Conservation (phyloP, 2,113 vertebrate genomes). For the Petaurus breviceps region DNA sequence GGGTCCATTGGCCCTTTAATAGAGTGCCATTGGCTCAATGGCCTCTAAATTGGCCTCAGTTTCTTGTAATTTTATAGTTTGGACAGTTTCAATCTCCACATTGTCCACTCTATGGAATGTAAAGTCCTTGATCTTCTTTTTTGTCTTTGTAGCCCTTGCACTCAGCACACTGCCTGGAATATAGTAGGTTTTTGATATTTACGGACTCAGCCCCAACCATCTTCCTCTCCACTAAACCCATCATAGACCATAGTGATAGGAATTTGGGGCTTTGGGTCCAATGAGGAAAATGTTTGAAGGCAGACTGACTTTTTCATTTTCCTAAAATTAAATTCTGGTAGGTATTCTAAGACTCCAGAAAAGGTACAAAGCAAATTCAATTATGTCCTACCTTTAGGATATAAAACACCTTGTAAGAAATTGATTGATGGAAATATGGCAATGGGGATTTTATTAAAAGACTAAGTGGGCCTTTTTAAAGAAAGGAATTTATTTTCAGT, state of each 20-base stretch:
- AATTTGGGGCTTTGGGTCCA: background rate
- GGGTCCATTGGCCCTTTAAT: no score
- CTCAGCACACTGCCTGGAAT: background rate
- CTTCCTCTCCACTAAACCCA: background rate
- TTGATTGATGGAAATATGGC: background rate
- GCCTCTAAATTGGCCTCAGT: no score
- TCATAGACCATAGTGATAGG: background rate
- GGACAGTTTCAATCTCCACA: no score
- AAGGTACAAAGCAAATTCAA: background rate
- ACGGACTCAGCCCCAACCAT: background rate
- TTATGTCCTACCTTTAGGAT: background rate
- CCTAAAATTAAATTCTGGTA: background rate
- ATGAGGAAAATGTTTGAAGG: background rate
- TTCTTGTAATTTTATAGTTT: no score
- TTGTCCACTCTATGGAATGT: background rate
- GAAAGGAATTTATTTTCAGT: background rate
- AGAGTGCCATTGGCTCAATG: no score
- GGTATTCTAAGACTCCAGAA: background rate
- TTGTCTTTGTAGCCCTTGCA: background rate
- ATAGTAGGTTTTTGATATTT: background rate
- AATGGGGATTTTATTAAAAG: background rate
- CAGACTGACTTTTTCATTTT: background rate
- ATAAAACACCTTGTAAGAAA: background rate
- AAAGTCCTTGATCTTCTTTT: background rate
- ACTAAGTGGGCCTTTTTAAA: background rate